Evolutionary conservation across 2,888 invertebrate genomes (phyloP).

Genomic region (Hedychridium roseum): DNA sequence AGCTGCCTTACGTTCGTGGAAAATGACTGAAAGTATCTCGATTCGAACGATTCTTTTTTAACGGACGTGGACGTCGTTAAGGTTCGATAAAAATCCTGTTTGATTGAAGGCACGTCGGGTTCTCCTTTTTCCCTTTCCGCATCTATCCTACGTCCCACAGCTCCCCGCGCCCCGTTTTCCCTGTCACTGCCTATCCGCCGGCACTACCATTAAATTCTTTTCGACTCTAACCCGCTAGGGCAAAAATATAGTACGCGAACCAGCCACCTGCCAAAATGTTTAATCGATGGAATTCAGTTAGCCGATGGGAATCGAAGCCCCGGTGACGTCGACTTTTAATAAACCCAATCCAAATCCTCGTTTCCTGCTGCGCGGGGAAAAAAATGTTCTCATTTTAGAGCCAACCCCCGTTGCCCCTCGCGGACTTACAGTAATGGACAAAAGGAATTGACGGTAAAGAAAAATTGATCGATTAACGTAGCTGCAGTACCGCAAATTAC

Average conservation of each 20-base stretch:
- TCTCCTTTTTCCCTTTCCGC: slow-evolving; percentile 22
- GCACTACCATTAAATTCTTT: slow-evolving; percentile 27
- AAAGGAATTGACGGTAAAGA: too few species aligned
- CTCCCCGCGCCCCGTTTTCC: slow-evolving; percentile 1
- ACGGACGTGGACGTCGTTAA: slow-evolving; percentile 26
- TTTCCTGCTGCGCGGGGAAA: too few species aligned
- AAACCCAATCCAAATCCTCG: too few species aligned
- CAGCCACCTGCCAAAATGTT: slow-evolving; percentile 26
- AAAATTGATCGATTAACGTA: too few species aligned
- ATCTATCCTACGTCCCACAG: slow-evolving; percentile 13
- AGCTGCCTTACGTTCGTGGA: too few species aligned
- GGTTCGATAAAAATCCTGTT: slow-evolving; percentile 38
- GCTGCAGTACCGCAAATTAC: too few species aligned
- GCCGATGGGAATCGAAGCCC: too few species aligned
- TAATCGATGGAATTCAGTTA: slow-evolving; percentile 27
- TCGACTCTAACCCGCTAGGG: slow-evolving; percentile 18
- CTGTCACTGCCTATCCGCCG: background rate
- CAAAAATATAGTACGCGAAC: slow-evolving; percentile 10
- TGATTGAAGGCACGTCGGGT: slow-evolving; percentile 30
- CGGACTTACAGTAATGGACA: too few species aligned
- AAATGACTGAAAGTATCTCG: slow-evolving; percentile 14
- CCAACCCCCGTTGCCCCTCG: too few species aligned
- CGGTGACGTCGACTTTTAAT: too few species aligned
- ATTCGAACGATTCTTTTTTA: slow-evolving; percentile 4
- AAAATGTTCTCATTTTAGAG: too few species aligned